Evolutionary conservation across 2,113 vertebrate genomes (phyloP), one percentile per base, ranked within the genome.

Genomic region (rabbit (Oryctolagus cuniculus)): DNA sequence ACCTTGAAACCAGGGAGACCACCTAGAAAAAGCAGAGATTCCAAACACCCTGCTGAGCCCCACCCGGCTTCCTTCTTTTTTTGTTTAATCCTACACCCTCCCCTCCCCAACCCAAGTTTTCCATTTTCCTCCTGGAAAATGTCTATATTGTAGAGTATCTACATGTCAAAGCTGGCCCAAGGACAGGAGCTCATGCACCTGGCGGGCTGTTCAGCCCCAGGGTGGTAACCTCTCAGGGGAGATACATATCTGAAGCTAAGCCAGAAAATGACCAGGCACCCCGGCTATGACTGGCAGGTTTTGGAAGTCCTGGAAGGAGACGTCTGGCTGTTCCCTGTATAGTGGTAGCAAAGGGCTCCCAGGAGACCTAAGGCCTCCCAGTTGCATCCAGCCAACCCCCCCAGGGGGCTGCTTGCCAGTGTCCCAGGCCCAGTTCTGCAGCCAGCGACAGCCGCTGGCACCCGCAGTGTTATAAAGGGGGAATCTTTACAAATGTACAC

Each of bases 101-200:
- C 70, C 24, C 5, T 10, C 7, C 10, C 12, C 16, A 24, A 24
- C 11, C n/a, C 38, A 22, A 79, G 49, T 80, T 94, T 85, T 16
- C 10, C 31, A 73, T 61, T 66, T 81, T 78, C 61, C 77, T 29
- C 22, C 69, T 53, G 21, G 67, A 74, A 34, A 38, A 66, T 55
- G 21, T 4, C 24, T 38, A 13, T 93, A 87, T 24, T 17, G 22
- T 58, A 58, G 36, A 61, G 5, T 31, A 80, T 64, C 34, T 79
- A 27, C 24, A 31, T 89, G 91, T 93, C 27, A 69, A 88, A 84
- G 72, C 4, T 72, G 31, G 16, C 73, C 64, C 31, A 92, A 64
- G 13, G 11, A 73, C 17, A 64, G 70, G 78, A 73, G 51, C 29
- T 67, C 2, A 0, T 13, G 63, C 22, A 58, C 44, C 9, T 51